Percentiles rank a stretch among this genome's conserved stretches.
Conservation (phyloP, 1,140 invertebrate species). For the Neocloeon triangulifer region DNA sequence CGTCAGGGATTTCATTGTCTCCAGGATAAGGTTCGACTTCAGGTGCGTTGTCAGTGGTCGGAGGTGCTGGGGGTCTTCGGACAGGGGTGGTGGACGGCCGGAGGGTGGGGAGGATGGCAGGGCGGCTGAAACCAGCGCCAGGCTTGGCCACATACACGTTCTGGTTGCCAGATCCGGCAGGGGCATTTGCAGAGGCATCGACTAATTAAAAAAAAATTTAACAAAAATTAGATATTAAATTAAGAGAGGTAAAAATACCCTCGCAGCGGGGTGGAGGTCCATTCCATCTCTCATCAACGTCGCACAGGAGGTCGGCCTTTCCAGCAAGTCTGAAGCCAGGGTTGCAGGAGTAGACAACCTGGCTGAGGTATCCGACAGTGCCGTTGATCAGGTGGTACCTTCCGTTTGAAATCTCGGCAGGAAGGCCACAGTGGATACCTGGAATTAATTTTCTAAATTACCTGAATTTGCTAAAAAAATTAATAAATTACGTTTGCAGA, state of each 20-base stretch:
- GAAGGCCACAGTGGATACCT: constrained; percentile 77
- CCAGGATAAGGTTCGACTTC: no score
- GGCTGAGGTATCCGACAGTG: constrained; percentile 60
- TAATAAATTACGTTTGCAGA: constrained; percentile 62
- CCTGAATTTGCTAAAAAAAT: constrained; percentile 2
- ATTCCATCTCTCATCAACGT: constrained; percentile 83
- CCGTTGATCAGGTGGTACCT: constrained; percentile 59
- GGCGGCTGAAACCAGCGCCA: constrained; percentile 14
- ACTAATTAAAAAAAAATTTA: constrained; percentile 9
- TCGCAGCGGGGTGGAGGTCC: constrained; percentile 76
- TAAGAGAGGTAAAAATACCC: no score
- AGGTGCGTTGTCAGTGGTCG: no score
- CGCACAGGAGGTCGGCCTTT: constrained; percentile 60
- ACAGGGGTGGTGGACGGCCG: not conserved
- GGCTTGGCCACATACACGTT: constrained; percentile 14
- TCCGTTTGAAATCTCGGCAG: constrained; percentile 65
- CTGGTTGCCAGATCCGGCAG: constrained; percentile 17
- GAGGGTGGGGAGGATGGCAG: constrained; percentile 4
- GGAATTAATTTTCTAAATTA: constrained; percentile 7
- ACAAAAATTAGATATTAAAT: constrained; percentile 5
- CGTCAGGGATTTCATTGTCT: constrained; percentile 30
- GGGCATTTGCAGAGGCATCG: no score
- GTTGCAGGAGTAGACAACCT: constrained; percentile 63
- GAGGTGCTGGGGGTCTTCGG: constrained; percentile 15
- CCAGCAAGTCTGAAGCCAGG: constrained; percentile 65